Conservation (phyloP, 1,140 invertebrate species). For the Marisa cornuarietis region DNA sequence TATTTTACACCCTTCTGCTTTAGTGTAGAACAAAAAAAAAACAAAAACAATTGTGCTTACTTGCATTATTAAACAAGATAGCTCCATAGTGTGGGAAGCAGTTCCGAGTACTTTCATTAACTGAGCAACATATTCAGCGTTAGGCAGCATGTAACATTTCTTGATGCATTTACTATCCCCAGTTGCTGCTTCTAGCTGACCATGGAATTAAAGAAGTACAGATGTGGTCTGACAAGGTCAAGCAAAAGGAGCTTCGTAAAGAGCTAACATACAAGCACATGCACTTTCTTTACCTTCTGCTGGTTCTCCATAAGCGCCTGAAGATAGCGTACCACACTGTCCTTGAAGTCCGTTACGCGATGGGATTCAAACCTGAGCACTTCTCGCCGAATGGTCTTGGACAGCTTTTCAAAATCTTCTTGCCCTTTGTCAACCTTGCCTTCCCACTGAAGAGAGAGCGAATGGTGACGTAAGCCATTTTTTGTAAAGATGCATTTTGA, state of each 20-base stretch:
- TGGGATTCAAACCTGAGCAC: constrained; percentile 90
- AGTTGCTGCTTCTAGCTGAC: too few relatives aligned
- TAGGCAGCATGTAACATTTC: too few relatives aligned
- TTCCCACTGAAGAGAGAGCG: constrained; percentile 78
- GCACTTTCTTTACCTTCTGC: constrained; percentile 78
- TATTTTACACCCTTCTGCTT: not conserved
- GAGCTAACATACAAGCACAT: too few relatives aligned
- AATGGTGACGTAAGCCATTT: not conserved
- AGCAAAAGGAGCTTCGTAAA: too few relatives aligned
- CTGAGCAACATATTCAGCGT: not conserved
- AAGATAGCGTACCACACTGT: constrained; percentile 86
- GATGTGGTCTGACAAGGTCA: too few relatives aligned
- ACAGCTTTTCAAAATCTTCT: constrained; percentile 96
- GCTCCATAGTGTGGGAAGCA: not conserved
- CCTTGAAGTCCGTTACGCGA: constrained; percentile 91
- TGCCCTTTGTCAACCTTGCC: constrained; percentile 94
- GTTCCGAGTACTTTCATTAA: not conserved
- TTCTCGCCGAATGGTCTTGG: constrained; percentile 94
- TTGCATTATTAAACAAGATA: not conserved
- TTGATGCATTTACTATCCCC: too few relatives aligned
- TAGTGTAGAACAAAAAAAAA: not conserved
- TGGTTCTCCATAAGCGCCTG: constrained; percentile 95
- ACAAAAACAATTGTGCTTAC: too few relatives aligned
- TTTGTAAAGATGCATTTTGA: too few relatives aligned
- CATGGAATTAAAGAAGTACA: too few relatives aligned